Percentiles rank a stretch among this genome's conserved stretches.
Conservation (phyloP, 2,797 vertebrate genomes). For the Bucorvus abyssinicus region DNA sequence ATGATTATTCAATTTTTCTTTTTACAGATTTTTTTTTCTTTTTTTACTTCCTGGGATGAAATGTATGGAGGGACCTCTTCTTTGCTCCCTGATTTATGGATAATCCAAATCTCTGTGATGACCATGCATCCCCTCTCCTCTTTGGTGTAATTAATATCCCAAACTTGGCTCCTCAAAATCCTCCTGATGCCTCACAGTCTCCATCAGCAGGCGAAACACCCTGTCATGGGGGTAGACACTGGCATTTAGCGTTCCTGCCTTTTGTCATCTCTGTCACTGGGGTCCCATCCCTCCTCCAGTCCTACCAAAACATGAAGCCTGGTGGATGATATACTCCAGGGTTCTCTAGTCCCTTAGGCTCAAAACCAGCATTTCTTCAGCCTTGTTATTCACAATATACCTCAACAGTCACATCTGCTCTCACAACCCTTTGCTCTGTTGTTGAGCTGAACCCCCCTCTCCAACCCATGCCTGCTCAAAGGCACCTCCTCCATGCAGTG, state of each 20-base stretch:
- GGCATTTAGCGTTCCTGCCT: neutral
- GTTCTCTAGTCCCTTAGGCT: neutral
- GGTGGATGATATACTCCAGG: neutral
- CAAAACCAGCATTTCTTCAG: neutral
- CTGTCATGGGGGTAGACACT: accelerated
- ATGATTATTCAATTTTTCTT: neutral
- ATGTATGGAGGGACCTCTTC: neutral
- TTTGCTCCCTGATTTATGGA: neutral
- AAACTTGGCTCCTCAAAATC: neutral
- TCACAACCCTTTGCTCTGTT: neutral
- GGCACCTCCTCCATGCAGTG: neutral
- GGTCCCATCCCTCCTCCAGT: neutral
- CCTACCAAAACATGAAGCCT: neutral
- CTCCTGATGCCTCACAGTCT: neutral
- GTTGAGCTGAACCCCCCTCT: neutral
- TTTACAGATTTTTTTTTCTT: neutral
- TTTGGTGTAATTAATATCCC: neutral
- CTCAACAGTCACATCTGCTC: neutral
- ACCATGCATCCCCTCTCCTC: neutral
- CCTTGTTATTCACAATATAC: neutral
- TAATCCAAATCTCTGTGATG: neutral
- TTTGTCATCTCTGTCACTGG: neutral
- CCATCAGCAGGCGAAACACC: neutral
- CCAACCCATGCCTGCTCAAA: neutral
- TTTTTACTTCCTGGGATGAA: neutral